Evolutionary conservation across 2,888 invertebrate species (phyloP), one percentile per base, ranked within the genome.

Genomic region (Nebria salina): DNA sequence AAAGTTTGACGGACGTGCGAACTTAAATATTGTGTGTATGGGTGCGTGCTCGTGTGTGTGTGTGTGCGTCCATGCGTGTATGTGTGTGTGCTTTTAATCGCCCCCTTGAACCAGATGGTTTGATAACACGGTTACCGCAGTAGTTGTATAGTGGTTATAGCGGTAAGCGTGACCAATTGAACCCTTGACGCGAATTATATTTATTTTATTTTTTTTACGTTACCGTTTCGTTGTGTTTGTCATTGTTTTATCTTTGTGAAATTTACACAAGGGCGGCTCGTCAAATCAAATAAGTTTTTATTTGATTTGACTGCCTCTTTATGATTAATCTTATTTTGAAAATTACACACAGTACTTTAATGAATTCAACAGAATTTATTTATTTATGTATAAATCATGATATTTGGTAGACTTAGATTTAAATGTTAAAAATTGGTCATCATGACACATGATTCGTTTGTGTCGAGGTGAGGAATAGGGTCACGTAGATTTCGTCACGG

Each of bases 1-100:
- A 65, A 78, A 75, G 43, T 80, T 75, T 80, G 80, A 80, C 54
- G 54, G 54, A 54, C 54, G 54, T 13, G 54, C 8, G 54, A 13
- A 54, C 54, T 54, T 1, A 8, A 54, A 8, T 54, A 11, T 6
- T 54, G 4, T 54, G 54, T 54, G 54, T 43, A 9, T 43, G 43
- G 0, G 43, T 43, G 43, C 9, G 43, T 1, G 43, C 9, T 6
- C 9, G 43, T 43, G 43, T 43, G 43, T 43, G 9, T 43, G 9
- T 43, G 9, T 43, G 9, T 43, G 43, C 43, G 43, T 43, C 7
- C 9, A 9, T 54, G 54, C 8, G 54, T 54, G 54, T 54, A 7
- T 54, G 13, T 54, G 13, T 54, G 54, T 13, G 54, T 54, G 13
- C 20, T 54, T 54, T 11, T 54, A 54, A 54, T 54, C 54, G 54